These are phyloP conservation scores for Sebastes matsubarae DNA, from an alignment of 2,797 vertebrate species.

Conservation along the genomic window DNA sequence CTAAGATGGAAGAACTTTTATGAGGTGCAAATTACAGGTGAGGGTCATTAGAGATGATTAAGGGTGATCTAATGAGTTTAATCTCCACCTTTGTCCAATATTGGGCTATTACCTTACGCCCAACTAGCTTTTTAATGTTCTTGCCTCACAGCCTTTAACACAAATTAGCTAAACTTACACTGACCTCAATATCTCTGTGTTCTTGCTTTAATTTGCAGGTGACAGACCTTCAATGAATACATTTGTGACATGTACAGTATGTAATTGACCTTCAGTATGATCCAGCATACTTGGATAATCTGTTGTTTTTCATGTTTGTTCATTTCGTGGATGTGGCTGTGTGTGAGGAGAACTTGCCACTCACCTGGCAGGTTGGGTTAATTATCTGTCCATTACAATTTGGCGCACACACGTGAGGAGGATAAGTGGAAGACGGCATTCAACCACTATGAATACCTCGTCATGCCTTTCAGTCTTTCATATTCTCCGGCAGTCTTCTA, in stretches of 20 bases:
- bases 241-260: not conserved
- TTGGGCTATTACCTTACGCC: conserved; percentile 54
- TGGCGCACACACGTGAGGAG: too few species aligned
- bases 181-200: conserved; percentile 55
- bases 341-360: not conserved
- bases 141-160: conserved; percentile 56
- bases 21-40: conserved; percentile 61
- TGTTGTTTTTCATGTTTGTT: not conserved
- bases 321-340: too few species aligned
- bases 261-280: not conserved
- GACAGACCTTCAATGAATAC: conserved; percentile 27
- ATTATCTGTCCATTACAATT: too few species aligned
- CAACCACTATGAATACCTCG: too few species aligned
- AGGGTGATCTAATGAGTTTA: conserved; percentile 61
- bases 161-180: conserved; percentile 62
- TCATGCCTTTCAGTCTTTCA: too few species aligned
- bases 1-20: conserved; percentile 53
- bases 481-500: too few species aligned
- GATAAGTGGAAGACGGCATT: too few species aligned
- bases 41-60: conserved; percentile 62
- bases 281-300: not conserved
- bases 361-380: too few species aligned
- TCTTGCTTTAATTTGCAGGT: conserved; percentile 46
- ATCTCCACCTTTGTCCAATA: conserved; percentile 66
- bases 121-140: conserved; percentile 64